phyloP scores from a whole-genome alignment of 2,797 vertebrate genomes.

The Nasua narica region DNA sequence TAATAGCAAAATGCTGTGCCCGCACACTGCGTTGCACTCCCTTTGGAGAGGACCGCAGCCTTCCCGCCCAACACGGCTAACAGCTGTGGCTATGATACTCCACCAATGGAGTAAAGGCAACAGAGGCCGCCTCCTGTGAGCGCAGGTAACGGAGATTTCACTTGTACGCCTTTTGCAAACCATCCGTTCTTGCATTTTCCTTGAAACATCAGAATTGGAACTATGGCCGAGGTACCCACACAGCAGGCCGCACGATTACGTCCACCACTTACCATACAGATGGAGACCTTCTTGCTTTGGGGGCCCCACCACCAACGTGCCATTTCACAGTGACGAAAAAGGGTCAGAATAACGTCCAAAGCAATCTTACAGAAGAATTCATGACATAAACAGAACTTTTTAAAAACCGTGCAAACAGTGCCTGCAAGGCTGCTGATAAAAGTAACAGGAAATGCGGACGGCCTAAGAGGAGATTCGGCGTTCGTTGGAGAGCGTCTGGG shows the following conservation, averaged over 20 bases:
- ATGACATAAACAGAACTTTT: not conserved
- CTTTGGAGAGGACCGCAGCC: not conserved
- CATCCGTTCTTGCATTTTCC: not conserved
- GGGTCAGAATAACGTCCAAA: not conserved
- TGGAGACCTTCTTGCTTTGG: not conserved
- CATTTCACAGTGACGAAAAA: not conserved
- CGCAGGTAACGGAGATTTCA: not conserved
- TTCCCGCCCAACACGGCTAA: fast-evolving
- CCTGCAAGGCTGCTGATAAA: not conserved
- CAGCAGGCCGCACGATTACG: not conserved
- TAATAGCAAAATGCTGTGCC: not conserved
- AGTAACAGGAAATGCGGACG: not conserved
- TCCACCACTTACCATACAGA: not conserved
- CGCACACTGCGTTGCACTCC: fast-evolving
- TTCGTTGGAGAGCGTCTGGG: not conserved
- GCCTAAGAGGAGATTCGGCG: fast-evolving
- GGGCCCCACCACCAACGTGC: not conserved
- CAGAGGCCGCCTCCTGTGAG: not conserved
- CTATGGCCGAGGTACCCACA: not conserved
- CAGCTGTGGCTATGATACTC: not conserved
- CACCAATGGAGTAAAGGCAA: not conserved
- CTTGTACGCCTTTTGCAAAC: not conserved
- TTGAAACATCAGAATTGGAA: not conserved
- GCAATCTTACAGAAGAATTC: not conserved
- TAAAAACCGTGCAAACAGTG: not conserved